These are phyloP conservation scores for Jaculus jaculus DNA, from an alignment of 2,113 vertebrate genomes.

Conservation along the genomic window DNA sequence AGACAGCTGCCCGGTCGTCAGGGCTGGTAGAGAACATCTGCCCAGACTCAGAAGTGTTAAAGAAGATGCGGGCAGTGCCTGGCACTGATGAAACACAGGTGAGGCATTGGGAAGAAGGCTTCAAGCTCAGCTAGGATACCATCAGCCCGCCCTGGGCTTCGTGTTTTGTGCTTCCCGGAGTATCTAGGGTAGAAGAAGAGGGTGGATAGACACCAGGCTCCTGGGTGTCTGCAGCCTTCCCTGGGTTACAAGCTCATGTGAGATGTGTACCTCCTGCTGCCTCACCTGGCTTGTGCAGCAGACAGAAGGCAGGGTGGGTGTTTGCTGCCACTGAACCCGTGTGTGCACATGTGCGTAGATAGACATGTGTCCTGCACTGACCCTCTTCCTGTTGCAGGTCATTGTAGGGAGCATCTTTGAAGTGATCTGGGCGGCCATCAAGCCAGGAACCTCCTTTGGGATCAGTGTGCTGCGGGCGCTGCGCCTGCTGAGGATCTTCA, in stretches of 20 bases:
- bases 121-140: not conserved
- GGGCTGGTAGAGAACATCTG: not conserved
- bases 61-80: not conserved
- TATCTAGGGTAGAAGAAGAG: not conserved
- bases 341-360: no score
- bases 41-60: not conserved
- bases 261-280: accelerated
- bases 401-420: slow-evolving; percentile 98
- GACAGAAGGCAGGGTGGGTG: no score
- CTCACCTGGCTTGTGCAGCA: not conserved
- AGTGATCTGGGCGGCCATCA: slow-evolving; percentile 96
- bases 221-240: not conserved
- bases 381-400: slow-evolving; percentile 84
- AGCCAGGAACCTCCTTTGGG: slow-evolving; percentile 95
- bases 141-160: accelerated
- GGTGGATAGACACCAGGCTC: accelerated
- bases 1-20: not conserved
- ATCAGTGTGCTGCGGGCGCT: slow-evolving; percentile 96
- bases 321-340: not conserved
- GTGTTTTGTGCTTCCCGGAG: no score
- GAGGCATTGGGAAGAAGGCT: not conserved
- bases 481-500: slow-evolving; percentile 95
- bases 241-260: not conserved
- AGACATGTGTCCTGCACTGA: not conserved
- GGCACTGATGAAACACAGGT: not conserved